phyloP scores from a whole-genome alignment of 2,797 vertebrate species.

The Oryzias sinensis region DNA sequence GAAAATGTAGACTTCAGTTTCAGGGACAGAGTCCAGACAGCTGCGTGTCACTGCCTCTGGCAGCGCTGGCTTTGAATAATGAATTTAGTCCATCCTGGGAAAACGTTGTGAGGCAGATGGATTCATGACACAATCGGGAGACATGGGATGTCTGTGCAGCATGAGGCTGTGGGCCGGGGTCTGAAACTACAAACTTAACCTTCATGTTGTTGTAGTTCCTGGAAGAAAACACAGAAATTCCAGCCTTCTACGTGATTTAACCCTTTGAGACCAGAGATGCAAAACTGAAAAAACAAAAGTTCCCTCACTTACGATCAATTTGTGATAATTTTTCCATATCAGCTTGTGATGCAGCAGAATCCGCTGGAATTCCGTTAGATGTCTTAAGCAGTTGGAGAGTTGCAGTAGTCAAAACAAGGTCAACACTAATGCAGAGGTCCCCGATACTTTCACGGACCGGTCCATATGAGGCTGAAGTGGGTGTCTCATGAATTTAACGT shows the following conservation, averaged over 20 bases:
- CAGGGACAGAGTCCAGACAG: too few relatives aligned
- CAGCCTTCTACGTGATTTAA: too few relatives aligned
- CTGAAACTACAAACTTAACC: background rate
- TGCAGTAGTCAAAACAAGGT: too few relatives aligned
- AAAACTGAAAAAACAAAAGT: background rate
- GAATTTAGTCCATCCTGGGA: too few relatives aligned
- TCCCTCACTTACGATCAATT: conserved; percentile 1
- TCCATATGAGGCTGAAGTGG: too few relatives aligned
- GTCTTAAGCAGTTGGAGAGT: too few relatives aligned
- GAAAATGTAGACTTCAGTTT: background rate
- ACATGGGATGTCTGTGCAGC: conserved; percentile 23
- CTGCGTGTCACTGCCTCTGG: too few relatives aligned
- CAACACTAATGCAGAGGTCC: too few relatives aligned
- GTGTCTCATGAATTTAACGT: too few relatives aligned
- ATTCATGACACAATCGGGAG: conserved; percentile 35
- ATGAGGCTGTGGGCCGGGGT: conserved; percentile 1
- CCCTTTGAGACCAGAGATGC: too few relatives aligned
- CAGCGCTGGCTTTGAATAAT: too few relatives aligned
- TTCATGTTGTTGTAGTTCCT: background rate
- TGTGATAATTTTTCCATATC: background rate
- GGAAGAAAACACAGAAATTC: background rate
- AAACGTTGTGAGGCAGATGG: conserved; percentile 33
- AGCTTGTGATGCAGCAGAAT: background rate
- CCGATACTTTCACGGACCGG: too few relatives aligned
- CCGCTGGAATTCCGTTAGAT: background rate